These are phyloP conservation scores for Brachyhypopomus occidentalis DNA, from an alignment of 2,113 vertebrate genomes.

Conservation along the genomic window DNA sequence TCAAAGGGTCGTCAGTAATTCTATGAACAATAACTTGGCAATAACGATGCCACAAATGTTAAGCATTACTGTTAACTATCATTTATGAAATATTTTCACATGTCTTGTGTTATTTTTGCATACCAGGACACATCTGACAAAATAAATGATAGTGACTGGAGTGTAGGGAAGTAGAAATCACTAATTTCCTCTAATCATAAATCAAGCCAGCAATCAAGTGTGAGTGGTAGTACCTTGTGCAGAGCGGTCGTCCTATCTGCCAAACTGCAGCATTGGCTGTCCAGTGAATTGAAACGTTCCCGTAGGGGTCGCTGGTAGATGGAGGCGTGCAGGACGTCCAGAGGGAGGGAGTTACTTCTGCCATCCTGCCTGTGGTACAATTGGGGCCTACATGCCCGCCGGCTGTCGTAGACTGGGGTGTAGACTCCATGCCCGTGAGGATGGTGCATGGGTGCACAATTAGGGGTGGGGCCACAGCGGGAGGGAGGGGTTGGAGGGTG, in stretches of 20 bases:
- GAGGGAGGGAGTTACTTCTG: conserved; percentile 94
- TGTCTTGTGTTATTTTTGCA: no score
- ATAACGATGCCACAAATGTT: no score
- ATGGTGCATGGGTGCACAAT: conserved; percentile 83
- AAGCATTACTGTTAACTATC: no score
- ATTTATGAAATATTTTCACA: no score
- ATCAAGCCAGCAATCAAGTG: background rate
- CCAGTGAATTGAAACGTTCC: conserved; percentile 93
- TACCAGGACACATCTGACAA: no score
- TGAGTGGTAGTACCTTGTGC: conserved; percentile 78
- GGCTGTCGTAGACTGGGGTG: conserved; percentile 92
- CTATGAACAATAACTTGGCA: no score
- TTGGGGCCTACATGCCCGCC: conserved; percentile 93
- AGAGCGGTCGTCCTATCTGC: conserved; percentile 85
- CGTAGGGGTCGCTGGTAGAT: conserved; percentile 89
- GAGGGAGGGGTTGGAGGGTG: conserved; percentile 79
- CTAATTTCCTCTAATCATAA: background rate
- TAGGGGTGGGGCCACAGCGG: conserved; percentile 68
- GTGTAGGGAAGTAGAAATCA: no score
- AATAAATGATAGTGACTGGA: no score
- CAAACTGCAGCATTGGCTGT: conserved; percentile 89
- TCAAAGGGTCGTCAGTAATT: no score
- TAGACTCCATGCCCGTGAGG: conserved; percentile 89
- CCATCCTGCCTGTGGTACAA: conserved; percentile 93
- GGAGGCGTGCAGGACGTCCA: conserved; percentile 90